phyloP scores from a whole-genome alignment of 2,888 invertebrate genomes.

The Hydrotaea cyrtoneurina region DNA sequence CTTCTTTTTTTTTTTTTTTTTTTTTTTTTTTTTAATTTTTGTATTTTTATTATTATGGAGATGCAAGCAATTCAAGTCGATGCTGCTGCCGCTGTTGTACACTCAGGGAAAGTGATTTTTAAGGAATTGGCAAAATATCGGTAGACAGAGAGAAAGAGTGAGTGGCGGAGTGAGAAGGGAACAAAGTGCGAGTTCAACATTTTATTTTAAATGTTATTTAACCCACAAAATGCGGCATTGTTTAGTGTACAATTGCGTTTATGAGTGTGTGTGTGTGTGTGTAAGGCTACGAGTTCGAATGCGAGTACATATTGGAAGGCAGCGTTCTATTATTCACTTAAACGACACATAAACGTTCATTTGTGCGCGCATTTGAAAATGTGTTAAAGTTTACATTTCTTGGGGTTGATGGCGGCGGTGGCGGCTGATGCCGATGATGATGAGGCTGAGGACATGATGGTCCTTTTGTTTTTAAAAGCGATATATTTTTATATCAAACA shows the following conservation, averaged over 20 bases:
- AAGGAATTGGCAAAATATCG: constrained; percentile 37
- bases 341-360: constrained; percentile 34
- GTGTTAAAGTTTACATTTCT: constrained; percentile 24
- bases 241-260: constrained; percentile 27
- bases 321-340: constrained; percentile 35
- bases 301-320: neutral
- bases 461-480: constrained; percentile 43
- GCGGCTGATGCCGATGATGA: neutral
- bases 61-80: neutral
- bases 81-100: constrained; percentile 18
- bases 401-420: constrained; percentile 11
- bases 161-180: neutral
- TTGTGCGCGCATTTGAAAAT: constrained; percentile 32
- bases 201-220: constrained; percentile 44
- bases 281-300: neutral
- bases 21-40: constrained; percentile 10
- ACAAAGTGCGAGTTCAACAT: constrained; percentile 18
- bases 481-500: constrained; percentile 44
- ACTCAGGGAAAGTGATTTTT: constrained; percentile 35
- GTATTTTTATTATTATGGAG: constrained; percentile 6
- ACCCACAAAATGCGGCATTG: constrained; percentile 37
- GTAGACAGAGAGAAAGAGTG: neutral
- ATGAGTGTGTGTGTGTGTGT: neutral
- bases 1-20: neutral
- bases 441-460: constrained; percentile 17